Evolutionary conservation across 2,888 invertebrate genomes (phyloP), one percentile per base, ranked within the genome.

Genomic region (Eugnorisma glareosa): DNA sequence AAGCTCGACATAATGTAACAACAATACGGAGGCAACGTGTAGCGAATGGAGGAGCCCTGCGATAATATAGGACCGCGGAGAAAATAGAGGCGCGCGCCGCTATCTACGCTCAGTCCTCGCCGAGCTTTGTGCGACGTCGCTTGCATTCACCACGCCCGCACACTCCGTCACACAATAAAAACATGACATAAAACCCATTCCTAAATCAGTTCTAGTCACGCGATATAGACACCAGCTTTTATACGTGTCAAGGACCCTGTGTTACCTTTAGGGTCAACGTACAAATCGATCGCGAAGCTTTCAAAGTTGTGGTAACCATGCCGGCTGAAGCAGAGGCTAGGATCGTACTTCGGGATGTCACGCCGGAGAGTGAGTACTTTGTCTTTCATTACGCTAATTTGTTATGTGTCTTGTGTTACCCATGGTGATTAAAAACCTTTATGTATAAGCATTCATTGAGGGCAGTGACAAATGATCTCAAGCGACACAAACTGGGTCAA

Each of bases 341-440:
- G 86, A 93, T 96, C 78, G 93, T 96, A 61, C 92, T 94, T 61
- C 92, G 94, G 59, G 94, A 96, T 89, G 94, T 96, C 57, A 96
- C 96, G 35, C 95, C 96, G 69, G 96, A 96, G 83, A 92, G 96
- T 96, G 88, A 96, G 96, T 94, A 83, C 75, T 71, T 67, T 79
- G 61, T 70, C 24, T 57, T 73, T 66, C 13, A n/a, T 77, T 74
- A 59, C 15, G 13, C 11, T 77, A 43, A 68, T 77, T 68, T 67
- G 67, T 37, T 57, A 64, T 66, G 64, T 57, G 40, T 45, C 15
- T 61, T 31, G 8, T 70, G 71, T 73, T 48, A 35, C 40, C 10
- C n/a, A 24, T 28, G n/a, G 43, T 37, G 28, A 21, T 73, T 59
- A 37, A 45, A 77, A 83, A 59, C n/a, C 59, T 71, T 73, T 54